Evolutionary conservation across 2,797 vertebrate genomes (phyloP).

Genomic region (Alauda arvensis): DNA sequence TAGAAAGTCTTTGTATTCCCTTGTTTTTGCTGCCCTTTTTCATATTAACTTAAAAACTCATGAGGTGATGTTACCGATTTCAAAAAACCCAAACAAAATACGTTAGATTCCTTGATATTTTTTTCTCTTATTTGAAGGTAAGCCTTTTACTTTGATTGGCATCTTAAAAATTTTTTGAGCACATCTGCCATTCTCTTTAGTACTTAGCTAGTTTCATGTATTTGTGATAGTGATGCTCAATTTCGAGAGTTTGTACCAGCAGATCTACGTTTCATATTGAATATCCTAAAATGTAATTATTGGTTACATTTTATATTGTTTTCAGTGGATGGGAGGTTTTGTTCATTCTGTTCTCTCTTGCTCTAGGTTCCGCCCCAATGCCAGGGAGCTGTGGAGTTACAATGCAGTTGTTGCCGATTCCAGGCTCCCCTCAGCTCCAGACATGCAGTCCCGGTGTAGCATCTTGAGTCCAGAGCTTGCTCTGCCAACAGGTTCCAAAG

Average conservation of each 20-base stretch:
- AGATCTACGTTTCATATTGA: neutral
- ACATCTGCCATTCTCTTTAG: neutral
- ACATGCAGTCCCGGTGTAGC: conserved; percentile 91
- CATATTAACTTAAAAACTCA: neutral
- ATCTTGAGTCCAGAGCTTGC: conserved; percentile 96
- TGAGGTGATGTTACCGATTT: neutral
- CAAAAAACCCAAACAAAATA: neutral
- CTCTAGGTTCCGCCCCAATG: conserved; percentile 85
- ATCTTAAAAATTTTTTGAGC: neutral
- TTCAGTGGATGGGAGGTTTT: neutral
- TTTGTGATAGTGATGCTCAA: neutral
- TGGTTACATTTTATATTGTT: neutral
- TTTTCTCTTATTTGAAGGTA: conserved; percentile 2
- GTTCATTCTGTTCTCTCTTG: neutral
- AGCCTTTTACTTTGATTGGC: neutral
- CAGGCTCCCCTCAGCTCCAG: conserved; percentile 87
- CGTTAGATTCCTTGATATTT: neutral
- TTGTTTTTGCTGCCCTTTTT: neutral
- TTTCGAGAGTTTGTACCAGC: neutral
- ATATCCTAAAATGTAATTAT: neutral
- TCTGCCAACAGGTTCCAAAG: conserved; percentile 89
- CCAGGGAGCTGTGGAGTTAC: conserved; percentile 94
- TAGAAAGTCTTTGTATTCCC: neutral
- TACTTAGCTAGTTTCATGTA: neutral
- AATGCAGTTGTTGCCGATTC: conserved; percentile 96